Evolutionary conservation across 2,888 invertebrate species (phyloP).

Genomic region (Drosophila testacea): DNA sequence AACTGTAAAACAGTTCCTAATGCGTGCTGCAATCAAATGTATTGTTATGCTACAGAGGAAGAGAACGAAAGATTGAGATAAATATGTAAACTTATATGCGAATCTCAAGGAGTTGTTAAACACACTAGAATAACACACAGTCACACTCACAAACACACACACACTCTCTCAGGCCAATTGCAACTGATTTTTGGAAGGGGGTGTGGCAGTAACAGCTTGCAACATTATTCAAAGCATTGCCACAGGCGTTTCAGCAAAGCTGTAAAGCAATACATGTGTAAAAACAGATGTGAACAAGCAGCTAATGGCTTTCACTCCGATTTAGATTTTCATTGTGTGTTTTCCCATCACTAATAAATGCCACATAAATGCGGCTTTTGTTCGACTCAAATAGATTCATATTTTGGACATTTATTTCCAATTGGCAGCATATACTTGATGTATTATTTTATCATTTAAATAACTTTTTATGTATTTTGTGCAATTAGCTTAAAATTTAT

Average conservation of each 20-base stretch:
- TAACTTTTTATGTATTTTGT: background rate
- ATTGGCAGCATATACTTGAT: background rate
- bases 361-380: constrained; percentile 38
- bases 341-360: constrained; percentile 41
- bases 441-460: background rate
- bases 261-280: constrained; percentile 69
- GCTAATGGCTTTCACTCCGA: constrained; percentile 54
- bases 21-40: constrained; percentile 56
- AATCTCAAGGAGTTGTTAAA: constrained; percentile 46
- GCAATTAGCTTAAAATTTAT: background rate
- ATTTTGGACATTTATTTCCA: background rate
- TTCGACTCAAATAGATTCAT: constrained; percentile 26
- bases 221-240: constrained; percentile 70
- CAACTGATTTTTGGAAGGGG: background rate
- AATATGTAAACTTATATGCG: constrained; percentile 48
- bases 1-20: constrained; percentile 52
- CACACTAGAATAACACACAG: constrained; percentile 48
- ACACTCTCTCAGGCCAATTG: constrained; percentile 31
- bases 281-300: constrained; percentile 73
- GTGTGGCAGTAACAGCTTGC: constrained; percentile 25
- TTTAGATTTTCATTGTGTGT: constrained; percentile 25
- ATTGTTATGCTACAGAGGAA: constrained; percentile 32
- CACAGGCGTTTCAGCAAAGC: constrained; percentile 54
- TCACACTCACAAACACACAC: constrained; percentile 34
- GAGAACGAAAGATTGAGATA: constrained; percentile 41